A percentile compares a stretch with the other conserved stretches of the same genome.
Evolutionary conservation across 2,113 vertebrate species (phyloP).

Genomic region (Periophthalmus modestus): DNA sequence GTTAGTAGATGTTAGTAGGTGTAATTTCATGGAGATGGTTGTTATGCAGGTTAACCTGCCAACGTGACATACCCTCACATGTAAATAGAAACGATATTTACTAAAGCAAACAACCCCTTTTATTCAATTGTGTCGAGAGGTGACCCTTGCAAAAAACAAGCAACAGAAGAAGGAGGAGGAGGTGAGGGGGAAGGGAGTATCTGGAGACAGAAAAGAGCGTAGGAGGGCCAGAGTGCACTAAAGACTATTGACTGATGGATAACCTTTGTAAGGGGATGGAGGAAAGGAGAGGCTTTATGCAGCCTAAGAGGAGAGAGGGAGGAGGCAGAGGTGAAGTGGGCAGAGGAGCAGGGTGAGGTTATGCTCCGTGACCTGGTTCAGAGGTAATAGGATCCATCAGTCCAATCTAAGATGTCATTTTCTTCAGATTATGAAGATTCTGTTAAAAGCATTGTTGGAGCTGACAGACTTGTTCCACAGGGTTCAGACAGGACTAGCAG

Average conservation of each 20-base stretch:
- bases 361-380: constrained; percentile 34
- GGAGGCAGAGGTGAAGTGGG: constrained; percentile 15
- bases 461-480: constrained; percentile 46
- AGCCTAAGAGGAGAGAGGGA: constrained; percentile 27
- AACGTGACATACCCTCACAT: constrained; percentile 9
- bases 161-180: constrained; percentile 23
- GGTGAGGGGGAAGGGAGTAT: constrained; percentile 13
- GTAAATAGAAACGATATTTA: constrained; percentile 22
- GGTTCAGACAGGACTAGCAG: constrained; percentile 21
- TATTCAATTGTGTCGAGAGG: constrained; percentile 46
- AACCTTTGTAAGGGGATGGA: constrained; percentile 60
- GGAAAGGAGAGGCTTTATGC: constrained; percentile 44
- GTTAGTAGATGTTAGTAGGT: no score
- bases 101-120: constrained; percentile 17
- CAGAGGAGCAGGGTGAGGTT: constrained; percentile 18
- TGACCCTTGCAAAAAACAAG: constrained; percentile 41
- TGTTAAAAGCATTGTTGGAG: constrained; percentile 35
- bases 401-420: constrained; percentile 52
- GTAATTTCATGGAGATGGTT: not conserved
- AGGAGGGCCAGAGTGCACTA: constrained; percentile 53
- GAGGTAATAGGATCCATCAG: constrained; percentile 60
- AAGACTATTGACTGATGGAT: constrained; percentile 70
- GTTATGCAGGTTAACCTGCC: not conserved
- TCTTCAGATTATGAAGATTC: constrained; percentile 63
- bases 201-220: constrained; percentile 25